phyloP scores from a whole-genome alignment of 2,888 invertebrate species.

The Agrochola lota region DNA sequence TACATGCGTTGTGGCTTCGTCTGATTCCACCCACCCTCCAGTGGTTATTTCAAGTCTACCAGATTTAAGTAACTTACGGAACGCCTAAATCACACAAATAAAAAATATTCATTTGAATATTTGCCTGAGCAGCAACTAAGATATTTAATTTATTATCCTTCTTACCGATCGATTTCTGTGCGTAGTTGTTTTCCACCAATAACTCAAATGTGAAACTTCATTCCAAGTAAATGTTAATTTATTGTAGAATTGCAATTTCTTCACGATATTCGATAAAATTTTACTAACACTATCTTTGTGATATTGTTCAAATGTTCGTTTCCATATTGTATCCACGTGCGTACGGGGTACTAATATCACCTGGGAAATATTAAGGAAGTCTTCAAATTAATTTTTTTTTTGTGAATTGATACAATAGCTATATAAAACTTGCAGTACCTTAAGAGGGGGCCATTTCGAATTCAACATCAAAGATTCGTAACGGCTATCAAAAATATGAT shows the following conservation, averaged over 20 bases:
- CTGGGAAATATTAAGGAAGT: constrained; percentile 65
- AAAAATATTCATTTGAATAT: neutral
- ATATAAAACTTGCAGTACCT: constrained; percentile 70
- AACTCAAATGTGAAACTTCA: constrained; percentile 85
- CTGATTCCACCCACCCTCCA: constrained; percentile 98
- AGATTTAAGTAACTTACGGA: constrained; percentile 93
- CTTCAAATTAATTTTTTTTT: neutral
- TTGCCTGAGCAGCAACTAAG: neutral
- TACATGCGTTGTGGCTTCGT: constrained; percentile 96
- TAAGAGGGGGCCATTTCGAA: constrained; percentile 83
- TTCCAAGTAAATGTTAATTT: constrained; percentile 86
- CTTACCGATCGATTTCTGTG: constrained; percentile 80
- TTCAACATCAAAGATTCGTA: constrained; percentile 85
- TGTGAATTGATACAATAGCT: neutral
- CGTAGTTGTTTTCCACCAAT: constrained; percentile 83
- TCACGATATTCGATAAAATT: constrained; percentile 83
- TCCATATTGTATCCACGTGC: constrained; percentile 84
- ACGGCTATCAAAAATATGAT: constrained; percentile 81
- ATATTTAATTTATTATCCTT: neutral
- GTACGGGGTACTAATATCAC: constrained; percentile 83
- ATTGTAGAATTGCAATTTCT: constrained; percentile 84
- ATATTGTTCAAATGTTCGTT: constrained; percentile 78
- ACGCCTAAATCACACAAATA: constrained; percentile 83
- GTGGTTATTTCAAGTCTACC: constrained; percentile 97
- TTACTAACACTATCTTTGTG: constrained; percentile 79